Base-by-base conservation (phyloP, 2,797 vertebrate genomes). In the Linurgus olivaceus region DNA sequence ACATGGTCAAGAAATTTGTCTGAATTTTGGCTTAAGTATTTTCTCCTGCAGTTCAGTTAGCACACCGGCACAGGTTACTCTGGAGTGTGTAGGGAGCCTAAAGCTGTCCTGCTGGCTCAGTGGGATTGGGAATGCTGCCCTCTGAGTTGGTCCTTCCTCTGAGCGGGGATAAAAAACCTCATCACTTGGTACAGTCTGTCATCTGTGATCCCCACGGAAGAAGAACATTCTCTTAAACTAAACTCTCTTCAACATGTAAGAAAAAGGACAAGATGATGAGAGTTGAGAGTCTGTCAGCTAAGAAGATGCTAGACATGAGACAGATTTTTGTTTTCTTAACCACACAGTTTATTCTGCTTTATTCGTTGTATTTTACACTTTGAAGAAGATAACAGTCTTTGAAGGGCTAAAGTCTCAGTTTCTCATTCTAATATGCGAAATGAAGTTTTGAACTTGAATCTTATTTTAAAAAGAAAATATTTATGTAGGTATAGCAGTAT, bases 271-370 rank as follows among this genome's bases (percentile, higher is more conserved):
- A 66, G 71, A 75, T 86, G 62, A 94, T 93, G 66, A 68, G n/a
- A 91, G 79, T 52, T 51, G 47, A 2, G n/a, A 79, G 75, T 90
- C 76, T 96, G 83, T 67, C 80, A 88, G 50, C 59, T 85, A 37
- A 81, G 48, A 83, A 65, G 66, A 87, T 79, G 93, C 63, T 90
- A 90, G 90, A 94, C 80, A 10, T 40, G 67, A 75, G 80, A 52
- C 80, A 87, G 74, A 91, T 91, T 92, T 73, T 65, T 88, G 47
- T 83, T 88, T 84, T 86, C 44, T 87, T 95, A 54, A 26, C 76
- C 48, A 63, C 25, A 7, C 5, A 0, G 26, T 87, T 82, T 87
- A 40, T 81, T 83, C 50, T 68, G 45, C 48, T 72, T 84, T 77
- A 57, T 78, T 78, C 3, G 45, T 57, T 55, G 31, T 91, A n/a